These are phyloP conservation scores for Xiphophorus birchmanni DNA, from an alignment of 2,797 vertebrate species.

Conservation along the genomic window DNA sequence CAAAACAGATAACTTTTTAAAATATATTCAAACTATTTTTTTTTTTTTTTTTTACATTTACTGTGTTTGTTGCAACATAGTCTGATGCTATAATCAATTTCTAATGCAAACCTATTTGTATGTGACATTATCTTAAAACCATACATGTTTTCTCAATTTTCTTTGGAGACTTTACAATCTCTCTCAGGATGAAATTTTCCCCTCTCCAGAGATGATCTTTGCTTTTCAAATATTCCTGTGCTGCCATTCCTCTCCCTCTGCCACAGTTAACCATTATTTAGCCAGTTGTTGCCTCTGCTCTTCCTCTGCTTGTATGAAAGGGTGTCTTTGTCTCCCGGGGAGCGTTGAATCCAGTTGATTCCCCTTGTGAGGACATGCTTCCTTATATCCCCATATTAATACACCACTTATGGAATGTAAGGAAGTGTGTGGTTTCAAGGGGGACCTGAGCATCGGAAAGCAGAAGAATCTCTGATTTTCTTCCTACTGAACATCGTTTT, in stretches of 20 bases:
- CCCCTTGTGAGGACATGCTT: constrained; percentile 93
- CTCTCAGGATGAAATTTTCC: not conserved
- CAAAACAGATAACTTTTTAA: not conserved
- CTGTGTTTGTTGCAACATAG: not conserved
- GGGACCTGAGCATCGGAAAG: constrained; percentile 64
- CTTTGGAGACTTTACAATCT: not conserved
- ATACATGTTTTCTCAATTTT: not conserved
- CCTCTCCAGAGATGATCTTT: not conserved
- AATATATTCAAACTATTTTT: not conserved
- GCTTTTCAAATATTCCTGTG: constrained; percentile 18
- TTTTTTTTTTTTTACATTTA: not conserved
- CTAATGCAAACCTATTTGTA: no score
- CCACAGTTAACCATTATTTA: constrained; percentile 68
- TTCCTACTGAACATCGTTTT: not conserved
- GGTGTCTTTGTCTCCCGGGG: constrained; percentile 66
- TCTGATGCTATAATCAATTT: not conserved
- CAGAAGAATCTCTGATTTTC: constrained; percentile 12
- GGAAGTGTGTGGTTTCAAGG: constrained; percentile 99
- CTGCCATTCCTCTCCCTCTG: constrained; percentile 25
- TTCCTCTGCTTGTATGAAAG: constrained; percentile 67
- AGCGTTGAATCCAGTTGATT: constrained; percentile 74
- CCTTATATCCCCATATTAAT: constrained; percentile 99
- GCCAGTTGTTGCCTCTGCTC: constrained; percentile 58
- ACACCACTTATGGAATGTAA: constrained; percentile 99
- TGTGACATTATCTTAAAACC: not conserved